Evolutionary conservation across 2,888 invertebrate species (phyloP), one percentile per base, ranked within the genome.

Genomic region (Lithophane socia): DNA sequence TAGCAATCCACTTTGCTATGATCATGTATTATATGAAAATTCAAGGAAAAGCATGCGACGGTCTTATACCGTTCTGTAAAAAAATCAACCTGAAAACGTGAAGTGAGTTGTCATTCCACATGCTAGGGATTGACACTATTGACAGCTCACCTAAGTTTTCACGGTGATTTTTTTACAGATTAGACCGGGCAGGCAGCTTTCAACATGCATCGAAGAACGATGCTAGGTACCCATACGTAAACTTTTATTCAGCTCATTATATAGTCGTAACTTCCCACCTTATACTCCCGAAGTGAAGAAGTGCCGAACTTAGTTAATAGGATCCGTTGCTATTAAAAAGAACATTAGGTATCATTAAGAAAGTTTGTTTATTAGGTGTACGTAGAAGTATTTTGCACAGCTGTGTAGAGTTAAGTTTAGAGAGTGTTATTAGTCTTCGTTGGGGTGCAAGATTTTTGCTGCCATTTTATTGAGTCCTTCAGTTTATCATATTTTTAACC

Each of bases 341-440:
- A 75, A 76, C 56, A 76, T 80, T 74, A 79, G 52, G 68, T 68
- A 69, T 80, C 66, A 80, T 76, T 69, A 79, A 69, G 44, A 63
- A 71, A 77, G 68, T 77, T 80, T 58, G 24, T 63, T 79, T 74
- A 72, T 77, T 73, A 74, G 29, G 29, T 29, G 3, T 56, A 49
- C 37, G 18, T 52, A 60, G 13, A 75, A 65, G 52, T 82, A 70
- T 75, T 72, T 74, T 37, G 12, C 56, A 65, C 58, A 49, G 69
- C 52, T 63, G 29, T 65, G 64, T 69, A 24, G 24, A 24, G 58
- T 60, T 56, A 63, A 44, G 61, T 66, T 66, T 63, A 71, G n/a
- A 44, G 10, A 44, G 12, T 37, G 56, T 65, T 24, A 37, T 47
- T 44, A 29, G 29, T 58, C 16, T 37, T 1, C 29, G 47, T 56